Base-by-base conservation (phyloP, 1,140 invertebrate species). In the Trissolcus basalis region DNA sequence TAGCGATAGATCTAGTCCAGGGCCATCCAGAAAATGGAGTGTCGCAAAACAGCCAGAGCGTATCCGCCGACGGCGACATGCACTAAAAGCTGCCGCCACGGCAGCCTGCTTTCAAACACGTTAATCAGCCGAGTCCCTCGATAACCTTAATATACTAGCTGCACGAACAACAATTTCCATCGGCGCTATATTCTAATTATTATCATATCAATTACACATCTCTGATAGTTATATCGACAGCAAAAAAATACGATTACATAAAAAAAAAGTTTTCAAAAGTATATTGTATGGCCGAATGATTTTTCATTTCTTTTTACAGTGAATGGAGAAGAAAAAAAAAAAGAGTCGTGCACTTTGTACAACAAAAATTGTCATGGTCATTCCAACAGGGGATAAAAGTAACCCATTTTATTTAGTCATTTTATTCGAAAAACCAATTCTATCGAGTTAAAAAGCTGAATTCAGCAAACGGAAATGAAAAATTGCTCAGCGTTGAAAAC, bases 11-110 rank as follows among this genome's bases (percentile, higher is more conserved):
- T 84, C 81, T 81, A 84, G 82, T 77, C 60, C 81, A 81, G 83
- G 82, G 67, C 81, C 83, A 85, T 64, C 83, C 83, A 84, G 83
- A 85, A 85, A 85, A 85, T 85, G 61, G 83, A 84, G 82, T 84
- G 81, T 85, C 84, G 82, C 80, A 65, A 54, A 83, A 68, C 83
- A 79, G 77, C 76, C 81, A 80, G 73, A 83, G 80, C 83, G 83
- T 83, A 79, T 83, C 84, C 80, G 63, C 77, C 83, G 84, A 84
- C 83, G 84, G 84, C 84, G 84, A 84, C 83, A 84, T 77, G 80
- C 81, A 84, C 84, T 85, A 83, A 84, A 83, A 85, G 82, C 83
- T 82, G 69, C 80, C 79, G 69, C 74, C 68, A 70, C 67, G 70
- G 58, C 74, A 51, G 67, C 61, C 48, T 70, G 74, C 67, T 81